Percentiles rank a stretch among this genome's conserved stretches.
Conservation (phyloP, 2,113 vertebrate genomes). For the Asarcornis scutulata region DNA sequence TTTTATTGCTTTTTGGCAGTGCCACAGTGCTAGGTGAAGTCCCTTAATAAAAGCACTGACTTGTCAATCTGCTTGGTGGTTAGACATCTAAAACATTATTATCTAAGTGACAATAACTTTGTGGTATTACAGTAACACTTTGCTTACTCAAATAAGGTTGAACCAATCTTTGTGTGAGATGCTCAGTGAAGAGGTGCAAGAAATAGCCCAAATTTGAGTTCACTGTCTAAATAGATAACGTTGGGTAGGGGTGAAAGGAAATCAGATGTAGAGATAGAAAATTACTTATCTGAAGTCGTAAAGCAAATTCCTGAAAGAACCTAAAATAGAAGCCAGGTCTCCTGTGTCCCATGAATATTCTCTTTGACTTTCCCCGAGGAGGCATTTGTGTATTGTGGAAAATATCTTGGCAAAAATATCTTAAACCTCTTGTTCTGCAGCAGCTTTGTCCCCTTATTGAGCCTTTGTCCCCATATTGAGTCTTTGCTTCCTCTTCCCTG, state of each 20-base stretch:
- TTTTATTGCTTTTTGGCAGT: neutral
- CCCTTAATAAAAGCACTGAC: neutral
- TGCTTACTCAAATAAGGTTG: fast-evolving
- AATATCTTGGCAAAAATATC: neutral
- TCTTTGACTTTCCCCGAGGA: neutral
- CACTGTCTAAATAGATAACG: neutral
- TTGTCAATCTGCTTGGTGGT: neutral
- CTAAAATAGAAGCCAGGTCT: neutral
- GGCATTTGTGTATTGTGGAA: neutral
- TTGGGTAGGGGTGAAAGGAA: neutral
- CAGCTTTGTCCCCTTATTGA: fast-evolving
- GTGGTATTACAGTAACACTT: neutral
- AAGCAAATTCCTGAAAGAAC: neutral
- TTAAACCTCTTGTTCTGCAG: neutral
- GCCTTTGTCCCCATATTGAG: neutral
- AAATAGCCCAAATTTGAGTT: neutral
- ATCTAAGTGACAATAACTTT: neutral
- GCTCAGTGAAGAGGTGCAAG: neutral
- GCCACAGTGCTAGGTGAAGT: neutral
- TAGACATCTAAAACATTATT: neutral
- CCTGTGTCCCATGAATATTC: neutral
- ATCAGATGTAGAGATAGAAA: neutral
- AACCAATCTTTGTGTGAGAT: neutral
- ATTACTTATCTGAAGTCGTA: neutral
- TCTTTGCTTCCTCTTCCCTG: fast-evolving